These are phyloP conservation scores for Cosmopolites sordidus DNA, from an alignment of 2,888 invertebrate genomes.

Conservation along the genomic window DNA sequence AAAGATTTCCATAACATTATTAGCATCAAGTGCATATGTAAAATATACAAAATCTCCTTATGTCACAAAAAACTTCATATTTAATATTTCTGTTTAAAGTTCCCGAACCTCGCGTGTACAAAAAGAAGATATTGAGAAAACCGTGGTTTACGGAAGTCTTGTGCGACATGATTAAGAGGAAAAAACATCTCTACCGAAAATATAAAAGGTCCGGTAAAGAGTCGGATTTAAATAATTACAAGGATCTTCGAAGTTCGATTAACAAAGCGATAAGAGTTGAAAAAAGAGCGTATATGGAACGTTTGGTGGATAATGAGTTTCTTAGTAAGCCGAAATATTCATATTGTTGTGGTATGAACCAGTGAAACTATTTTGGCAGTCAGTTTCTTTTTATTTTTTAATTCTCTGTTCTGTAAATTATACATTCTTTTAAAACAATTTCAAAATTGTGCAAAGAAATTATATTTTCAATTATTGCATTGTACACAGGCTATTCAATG, in stretches of 20 bases:
- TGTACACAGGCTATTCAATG: no score
- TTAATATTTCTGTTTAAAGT: slow-evolving; percentile 13
- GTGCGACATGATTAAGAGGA: slow-evolving; percentile 12
- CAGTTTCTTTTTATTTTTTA: no score
- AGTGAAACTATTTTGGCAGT: no score
- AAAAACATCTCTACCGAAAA: slow-evolving; percentile 11
- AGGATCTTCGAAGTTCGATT: slow-evolving; percentile 13
- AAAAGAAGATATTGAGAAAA: slow-evolving; percentile 15
- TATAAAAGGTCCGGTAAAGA: slow-evolving; percentile 19
- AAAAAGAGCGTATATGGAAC: slow-evolving; percentile 15
- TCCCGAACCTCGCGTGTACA: slow-evolving; percentile 7
- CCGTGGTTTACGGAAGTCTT: slow-evolving; percentile 21
- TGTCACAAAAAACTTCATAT: no score
- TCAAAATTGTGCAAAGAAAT: no score
- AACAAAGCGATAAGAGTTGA: slow-evolving; percentile 7
- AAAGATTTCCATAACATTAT: no score
- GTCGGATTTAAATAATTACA: slow-evolving; percentile 10
- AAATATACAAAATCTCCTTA: no score
- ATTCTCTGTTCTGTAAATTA: no score
- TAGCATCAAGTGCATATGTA: no score
- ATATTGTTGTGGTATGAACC: no score
- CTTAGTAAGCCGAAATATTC: slow-evolving; percentile 20
- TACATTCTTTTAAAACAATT: no score
- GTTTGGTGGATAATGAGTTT: slow-evolving; percentile 16
- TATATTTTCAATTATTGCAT: no score